Conservation (phyloP, 30 jellyfish, hydroid and myxozoan species). For the Aurelia aurita region DNA sequence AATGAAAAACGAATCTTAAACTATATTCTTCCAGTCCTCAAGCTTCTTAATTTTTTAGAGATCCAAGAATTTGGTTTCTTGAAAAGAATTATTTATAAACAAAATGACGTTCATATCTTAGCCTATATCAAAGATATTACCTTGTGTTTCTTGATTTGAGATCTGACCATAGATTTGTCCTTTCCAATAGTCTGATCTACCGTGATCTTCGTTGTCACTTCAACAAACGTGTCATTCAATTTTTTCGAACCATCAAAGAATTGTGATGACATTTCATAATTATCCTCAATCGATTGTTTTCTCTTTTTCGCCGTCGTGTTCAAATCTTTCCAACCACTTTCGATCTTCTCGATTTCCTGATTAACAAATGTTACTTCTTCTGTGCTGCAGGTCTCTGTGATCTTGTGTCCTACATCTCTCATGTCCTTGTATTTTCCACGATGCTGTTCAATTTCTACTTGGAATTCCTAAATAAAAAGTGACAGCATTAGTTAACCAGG, state of each 20-base stretch:
- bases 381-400: constrained; percentile 71
- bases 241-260: constrained; percentile 93
- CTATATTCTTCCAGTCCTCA: no score
- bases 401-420: constrained; percentile 71
- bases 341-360: constrained; percentile 74
- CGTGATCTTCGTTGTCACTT: constrained; percentile 64
- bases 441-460: constrained; percentile 77
- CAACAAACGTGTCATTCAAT: constrained; percentile 74
- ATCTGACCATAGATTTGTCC: constrained; percentile 92
- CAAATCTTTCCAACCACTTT: constrained; percentile 85
- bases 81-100: no score
- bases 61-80: no score
- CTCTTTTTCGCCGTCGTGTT: constrained; percentile 74
- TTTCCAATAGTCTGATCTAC: constrained; percentile 89
- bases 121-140: constrained; percentile 1
- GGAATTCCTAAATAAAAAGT: constrained; percentile 51
- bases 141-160: constrained; percentile 93
- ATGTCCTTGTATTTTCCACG: constrained; percentile 69
- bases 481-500: no score
- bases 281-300: constrained; percentile 85
- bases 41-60: no score
- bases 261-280: constrained; percentile 74
- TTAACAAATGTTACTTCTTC: constrained; percentile 80
- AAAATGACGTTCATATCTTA: no score
- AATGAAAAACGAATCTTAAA: no score